phyloP scores from a whole-genome alignment of 2,797 vertebrate species.

The Manis crassicaudata region DNA sequence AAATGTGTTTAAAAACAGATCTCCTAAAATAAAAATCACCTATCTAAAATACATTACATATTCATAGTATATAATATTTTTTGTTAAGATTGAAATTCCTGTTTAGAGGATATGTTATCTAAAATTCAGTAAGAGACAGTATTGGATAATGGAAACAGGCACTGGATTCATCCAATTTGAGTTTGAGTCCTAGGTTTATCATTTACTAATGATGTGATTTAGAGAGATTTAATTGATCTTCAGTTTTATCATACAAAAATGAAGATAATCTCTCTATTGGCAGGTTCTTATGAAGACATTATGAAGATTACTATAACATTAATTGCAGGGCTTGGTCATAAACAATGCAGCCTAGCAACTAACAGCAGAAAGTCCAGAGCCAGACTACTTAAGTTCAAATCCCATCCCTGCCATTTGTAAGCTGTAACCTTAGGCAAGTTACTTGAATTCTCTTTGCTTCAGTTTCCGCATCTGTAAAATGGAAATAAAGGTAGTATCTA shows the following conservation, averaged over 20 bases:
- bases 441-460: conserved; percentile 26
- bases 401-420: not conserved
- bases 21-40: conserved; percentile 39
- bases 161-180: not conserved
- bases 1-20: conserved; percentile 41
- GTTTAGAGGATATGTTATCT: conserved; percentile 21
- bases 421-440: not conserved
- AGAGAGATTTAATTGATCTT: conserved; percentile 13
- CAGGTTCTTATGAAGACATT: not conserved
- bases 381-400: not conserved
- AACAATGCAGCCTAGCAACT: not conserved
- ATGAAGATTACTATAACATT: not conserved
- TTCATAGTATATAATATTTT: not conserved
- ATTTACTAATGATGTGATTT: not conserved
- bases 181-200: not conserved
- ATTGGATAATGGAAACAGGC: not conserved
- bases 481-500: not conserved
- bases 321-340: not conserved
- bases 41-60: conserved; percentile 22
- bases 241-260: conserved; percentile 7
- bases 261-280: not conserved
- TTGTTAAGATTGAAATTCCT: conserved; percentile 25
- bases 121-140: not conserved
- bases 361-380: not conserved
- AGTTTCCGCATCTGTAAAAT: not conserved